Base-by-base conservation (phyloP, 2,888 invertebrate species). In the Cryptophagus acutangulus region DNA sequence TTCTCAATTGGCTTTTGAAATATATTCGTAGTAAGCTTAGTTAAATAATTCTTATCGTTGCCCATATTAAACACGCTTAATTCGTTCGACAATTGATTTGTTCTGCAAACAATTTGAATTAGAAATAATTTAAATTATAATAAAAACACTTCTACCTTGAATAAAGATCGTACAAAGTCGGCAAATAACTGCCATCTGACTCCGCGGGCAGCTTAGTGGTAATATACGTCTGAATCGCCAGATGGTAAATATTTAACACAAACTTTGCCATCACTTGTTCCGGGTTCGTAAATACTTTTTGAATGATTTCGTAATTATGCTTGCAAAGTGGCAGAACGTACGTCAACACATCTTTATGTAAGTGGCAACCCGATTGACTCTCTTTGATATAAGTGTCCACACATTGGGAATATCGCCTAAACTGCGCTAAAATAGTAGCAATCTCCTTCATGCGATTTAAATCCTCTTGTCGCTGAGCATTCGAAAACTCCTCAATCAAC, bases 191-290 rank as follows among this genome's bases (percentile, higher is more conserved):
- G 12, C 87, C 78, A 61, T 92, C 88, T 48, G 78, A 79, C 62
- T 84, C 85, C 57, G 88, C 87, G 1, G 82, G 78, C 36, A 97
- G 72, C 61, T 84, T 86, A 1, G 84, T 84, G 45, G 84, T 82
- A 17, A 94, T 84, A 61, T 88, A 86, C 62, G 89, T 89, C 73
- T 87, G 84, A 28, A 91, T 74, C 67, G 92, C 90, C 4, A 91
- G 74, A 55, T 92, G 90, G 69, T 93, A 99, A 45, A 99, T 87
- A 66, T 95, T 95, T 12, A 96, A 75, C 31, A 99, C 89, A 69
- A 96, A 93, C 73, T 97, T 97, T 42, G 91, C 88, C 91, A 97
- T 94, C 5, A 99, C 95, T 73, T 92, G 90, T 52, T 95, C 91
- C 0, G 95, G 93, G 69, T 92, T 93, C 3, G 84, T 84, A 66